Conservation (phyloP, 92 coral and sea anemone species). For the Palythoa grandis region DNA sequence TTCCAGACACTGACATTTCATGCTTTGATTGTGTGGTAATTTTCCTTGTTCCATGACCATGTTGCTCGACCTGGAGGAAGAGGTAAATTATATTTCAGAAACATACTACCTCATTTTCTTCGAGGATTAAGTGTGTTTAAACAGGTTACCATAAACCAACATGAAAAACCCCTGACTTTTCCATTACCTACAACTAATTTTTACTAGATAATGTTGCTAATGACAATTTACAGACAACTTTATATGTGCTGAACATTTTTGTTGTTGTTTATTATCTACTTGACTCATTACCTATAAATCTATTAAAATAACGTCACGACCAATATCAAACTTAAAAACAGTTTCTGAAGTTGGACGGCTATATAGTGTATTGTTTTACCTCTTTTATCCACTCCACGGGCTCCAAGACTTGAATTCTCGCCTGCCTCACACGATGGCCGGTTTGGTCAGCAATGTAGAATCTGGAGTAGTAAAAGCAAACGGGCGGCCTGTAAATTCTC, state of each 20-base stretch:
- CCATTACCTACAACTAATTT: no score
- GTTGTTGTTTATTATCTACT: no score
- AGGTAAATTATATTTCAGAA: background rate
- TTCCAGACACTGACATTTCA: slow-evolving; percentile 24
- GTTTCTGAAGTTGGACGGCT: background rate
- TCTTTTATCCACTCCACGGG: slow-evolving; percentile 81
- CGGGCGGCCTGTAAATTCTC: background rate
- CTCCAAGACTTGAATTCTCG: slow-evolving; percentile 75
- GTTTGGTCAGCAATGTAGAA: slow-evolving; percentile 43
- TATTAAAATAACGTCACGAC: no score
- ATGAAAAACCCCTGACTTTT: no score
- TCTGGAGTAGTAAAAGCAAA: slow-evolving; percentile 11
- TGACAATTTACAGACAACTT: no score
- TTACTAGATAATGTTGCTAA: no score
- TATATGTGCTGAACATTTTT: no score
- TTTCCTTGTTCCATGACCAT: slow-evolving; percentile 77
- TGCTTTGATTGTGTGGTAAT: slow-evolving; percentile 55
- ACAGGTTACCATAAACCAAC: background rate
- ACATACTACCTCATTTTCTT: background rate
- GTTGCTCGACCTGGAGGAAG: slow-evolving; percentile 61
- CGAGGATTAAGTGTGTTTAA: background rate
- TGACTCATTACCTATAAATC: no score
- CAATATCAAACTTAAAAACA: background rate
- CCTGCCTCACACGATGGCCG: slow-evolving; percentile 46
- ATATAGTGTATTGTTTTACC: slow-evolving; percentile 34